These are phyloP conservation scores for Philopotamus ludificatus DNA, from an alignment of 1,140 invertebrate genomes.

Conservation along the genomic window DNA sequence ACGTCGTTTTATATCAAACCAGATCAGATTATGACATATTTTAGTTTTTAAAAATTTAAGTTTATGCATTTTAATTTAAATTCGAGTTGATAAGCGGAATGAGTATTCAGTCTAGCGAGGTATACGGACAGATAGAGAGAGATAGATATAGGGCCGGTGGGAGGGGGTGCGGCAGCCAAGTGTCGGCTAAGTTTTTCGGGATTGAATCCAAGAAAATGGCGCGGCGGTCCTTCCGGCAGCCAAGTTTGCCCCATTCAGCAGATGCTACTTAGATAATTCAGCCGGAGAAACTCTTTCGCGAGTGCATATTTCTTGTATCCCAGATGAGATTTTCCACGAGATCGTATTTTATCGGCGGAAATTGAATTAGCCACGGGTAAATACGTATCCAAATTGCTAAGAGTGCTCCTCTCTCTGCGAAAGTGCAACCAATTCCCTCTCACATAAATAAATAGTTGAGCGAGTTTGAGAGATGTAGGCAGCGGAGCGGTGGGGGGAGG, in stretches of 20 bases:
- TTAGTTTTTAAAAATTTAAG: too few species aligned
- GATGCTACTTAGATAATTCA: conserved; percentile 12
- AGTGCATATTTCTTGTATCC: conserved; percentile 13
- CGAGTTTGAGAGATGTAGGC: background rate
- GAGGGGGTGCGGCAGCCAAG: background rate
- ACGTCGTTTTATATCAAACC: too few species aligned
- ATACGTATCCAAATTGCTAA: conserved; percentile 10
- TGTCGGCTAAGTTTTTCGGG: conserved; percentile 9
- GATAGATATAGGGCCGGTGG: too few species aligned
- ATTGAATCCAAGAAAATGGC: conserved; percentile 2
- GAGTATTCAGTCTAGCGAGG: too few species aligned
- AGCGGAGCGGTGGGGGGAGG: too few species aligned
- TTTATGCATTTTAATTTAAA: too few species aligned
- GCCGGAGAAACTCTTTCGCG: background rate
- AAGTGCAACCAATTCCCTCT: conserved; percentile 10
- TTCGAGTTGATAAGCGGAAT: too few species aligned
- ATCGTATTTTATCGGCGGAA: conserved; percentile 9
- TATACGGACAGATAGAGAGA: too few species aligned
- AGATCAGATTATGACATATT: too few species aligned
- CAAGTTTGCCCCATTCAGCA: conserved; percentile 9
- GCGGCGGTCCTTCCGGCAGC: conserved; percentile 2
- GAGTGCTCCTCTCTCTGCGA: background rate
- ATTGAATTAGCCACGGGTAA: conserved; percentile 12
- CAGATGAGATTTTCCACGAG: conserved; percentile 3
- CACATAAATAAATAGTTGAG: conserved; percentile 5